Evolutionary conservation across 92 coral and sea anemone species (phyloP), one percentile per base, ranked within the genome.

Genomic region (Zoanthus sansibaricus): DNA sequence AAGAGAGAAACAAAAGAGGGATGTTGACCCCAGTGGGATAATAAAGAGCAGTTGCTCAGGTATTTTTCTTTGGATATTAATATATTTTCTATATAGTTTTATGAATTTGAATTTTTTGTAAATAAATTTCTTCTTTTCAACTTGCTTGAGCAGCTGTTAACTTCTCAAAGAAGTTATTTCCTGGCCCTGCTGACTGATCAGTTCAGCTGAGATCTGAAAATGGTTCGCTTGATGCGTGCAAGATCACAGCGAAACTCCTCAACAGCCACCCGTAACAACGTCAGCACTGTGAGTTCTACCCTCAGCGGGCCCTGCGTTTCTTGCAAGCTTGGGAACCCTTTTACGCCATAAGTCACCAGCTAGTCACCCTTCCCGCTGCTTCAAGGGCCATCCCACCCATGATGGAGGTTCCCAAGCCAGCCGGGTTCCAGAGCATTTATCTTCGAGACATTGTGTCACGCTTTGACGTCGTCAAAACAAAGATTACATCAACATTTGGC

Each of bases 281-380:
- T 86, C 89, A 86, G 33, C 89, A 86, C 70, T 13, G 62, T 1
- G 85, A 86, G 18, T 5, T 42, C 8, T 72, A 86, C 7, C 80
- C 77, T 30, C 80, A 77, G 55, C 72, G 33, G 13, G 70, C 85
- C 72, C 68, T 86, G 8, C 84, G 17, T 30, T 86, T 86, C 76
- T 20, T 86, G 67, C 69, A 86, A 31, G 83, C 83, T 11, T n/a
- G 77, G 76, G 84, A 76, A 32, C 67, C 84, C 15, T 86, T 86
- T 52, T 76, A 76, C 32, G 6, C 64, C 5, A n/a, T 55, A 33
- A 37, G 64, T 59, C 67, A 75, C 0, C 67, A 79, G 74, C 66
- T 86, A 6, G 56, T 86, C 76, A n/a, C 76, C n/a, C 45, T 86
- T 42, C 45, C 70, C 5, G 13, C 45, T 32, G 51, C 83, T 4